phyloP scores from a whole-genome alignment of 2,888 invertebrate species.

The Dioctria rufipes region DNA sequence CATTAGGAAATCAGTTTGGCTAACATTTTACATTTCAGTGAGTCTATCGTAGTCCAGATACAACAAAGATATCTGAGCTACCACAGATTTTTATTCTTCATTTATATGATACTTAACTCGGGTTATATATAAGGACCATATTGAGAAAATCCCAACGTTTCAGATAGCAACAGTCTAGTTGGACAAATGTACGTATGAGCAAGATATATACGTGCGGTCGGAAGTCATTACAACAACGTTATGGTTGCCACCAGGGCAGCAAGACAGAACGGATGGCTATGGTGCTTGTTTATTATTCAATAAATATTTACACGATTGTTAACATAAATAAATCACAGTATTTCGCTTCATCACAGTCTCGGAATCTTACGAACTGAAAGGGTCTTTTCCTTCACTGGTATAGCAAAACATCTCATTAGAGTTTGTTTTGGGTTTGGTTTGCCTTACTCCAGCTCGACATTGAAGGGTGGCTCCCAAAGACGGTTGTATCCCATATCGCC shows the following conservation, averaged over 20 bases:
- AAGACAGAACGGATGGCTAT: neutral
- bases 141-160: neutral
- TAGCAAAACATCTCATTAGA: constrained; percentile 30
- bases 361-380: constrained; percentile 2
- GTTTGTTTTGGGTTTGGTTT: constrained; percentile 33
- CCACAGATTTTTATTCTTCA: constrained; percentile 6
- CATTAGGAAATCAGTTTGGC: neutral
- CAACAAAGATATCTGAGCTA: too few relatives aligned
- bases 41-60: constrained; percentile 15
- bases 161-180: neutral
- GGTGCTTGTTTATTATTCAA: constrained; percentile 57
- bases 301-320: constrained; percentile 58
- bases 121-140: constrained; percentile 22
- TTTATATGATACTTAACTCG: neutral
- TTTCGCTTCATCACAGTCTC: neutral
- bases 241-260: constrained; percentile 7
- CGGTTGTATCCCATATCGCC: neutral
- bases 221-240: constrained; percentile 40
- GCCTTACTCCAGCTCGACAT: neutral
- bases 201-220: neutral
- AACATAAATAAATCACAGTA: neutral
- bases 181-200: neutral
- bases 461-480: constrained; percentile 1
- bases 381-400: constrained; percentile 5
- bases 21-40: too few relatives aligned